Percentiles rank a stretch among this genome's conserved stretches.
Evolutionary conservation across 23 tunicate genomes (phyloP).

Genomic region (Ciona savignyi): DNA sequence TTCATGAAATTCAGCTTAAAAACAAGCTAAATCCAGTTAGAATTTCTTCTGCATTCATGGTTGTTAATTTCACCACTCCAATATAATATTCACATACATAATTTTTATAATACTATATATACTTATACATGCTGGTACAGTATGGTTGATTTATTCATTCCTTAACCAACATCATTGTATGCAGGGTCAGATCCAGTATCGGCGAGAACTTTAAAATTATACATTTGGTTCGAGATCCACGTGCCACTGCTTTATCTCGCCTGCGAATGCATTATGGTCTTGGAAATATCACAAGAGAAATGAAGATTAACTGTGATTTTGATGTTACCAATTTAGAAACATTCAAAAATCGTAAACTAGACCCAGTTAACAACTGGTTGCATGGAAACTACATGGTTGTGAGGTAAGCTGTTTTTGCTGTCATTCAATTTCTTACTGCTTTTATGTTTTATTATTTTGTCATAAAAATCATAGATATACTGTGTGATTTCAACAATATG

Average conservation of each 20-base stretch:
- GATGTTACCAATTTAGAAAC: conserved; percentile 7
- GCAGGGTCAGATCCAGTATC: neutral
- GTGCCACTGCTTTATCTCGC: conserved; percentile 12
- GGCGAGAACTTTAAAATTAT: neutral
- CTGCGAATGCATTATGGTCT: conserved; percentile 21
- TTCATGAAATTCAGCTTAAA: too few relatives aligned
- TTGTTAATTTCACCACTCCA: too few relatives aligned
- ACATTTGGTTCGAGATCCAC: conserved; percentile 28
- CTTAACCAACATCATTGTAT: neutral
- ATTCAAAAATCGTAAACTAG: neutral
- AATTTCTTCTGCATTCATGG: too few relatives aligned
- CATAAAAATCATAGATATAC: too few relatives aligned
- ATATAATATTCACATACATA: too few relatives aligned
- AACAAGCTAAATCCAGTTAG: too few relatives aligned
- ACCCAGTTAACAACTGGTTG: conserved; percentile 5
- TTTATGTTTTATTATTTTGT: too few relatives aligned
- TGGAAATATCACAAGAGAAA: conserved; percentile 30
- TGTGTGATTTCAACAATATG: too few relatives aligned
- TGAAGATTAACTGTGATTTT: conserved; percentile 23
- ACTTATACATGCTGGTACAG: too few relatives aligned
- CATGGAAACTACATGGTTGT: conserved; percentile 2
- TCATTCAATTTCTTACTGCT: neutral
- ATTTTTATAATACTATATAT: too few relatives aligned
- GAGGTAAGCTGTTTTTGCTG: neutral
- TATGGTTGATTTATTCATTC: too few relatives aligned